phyloP scores from a whole-genome alignment of 2,888 invertebrate genomes.

The Zeuzera pyrina region DNA sequence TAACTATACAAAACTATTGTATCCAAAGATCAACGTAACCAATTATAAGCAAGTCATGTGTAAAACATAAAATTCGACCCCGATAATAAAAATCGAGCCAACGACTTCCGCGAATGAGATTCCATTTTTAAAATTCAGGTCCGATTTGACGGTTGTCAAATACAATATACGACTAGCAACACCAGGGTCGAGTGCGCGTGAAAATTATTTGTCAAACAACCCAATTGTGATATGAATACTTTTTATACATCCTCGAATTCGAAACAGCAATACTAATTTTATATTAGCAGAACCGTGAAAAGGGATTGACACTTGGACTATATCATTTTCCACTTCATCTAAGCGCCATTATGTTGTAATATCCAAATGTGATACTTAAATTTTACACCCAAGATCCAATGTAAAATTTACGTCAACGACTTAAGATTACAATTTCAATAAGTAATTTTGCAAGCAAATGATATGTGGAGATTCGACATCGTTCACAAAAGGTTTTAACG shows the following conservation, averaged over 20 bases:
- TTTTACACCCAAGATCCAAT: not conserved
- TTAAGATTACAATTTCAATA: not conserved
- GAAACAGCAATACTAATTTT: constrained; percentile 56
- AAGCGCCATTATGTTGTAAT: constrained; percentile 44
- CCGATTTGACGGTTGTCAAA: constrained; percentile 31
- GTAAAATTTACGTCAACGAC: not conserved
- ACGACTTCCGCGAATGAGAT: constrained; percentile 33
- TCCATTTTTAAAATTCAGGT: constrained; percentile 10
- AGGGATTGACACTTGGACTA: constrained; percentile 60
- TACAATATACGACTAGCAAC: too few species aligned
- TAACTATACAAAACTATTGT: too few species aligned
- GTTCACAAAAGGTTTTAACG: constrained; percentile 35
- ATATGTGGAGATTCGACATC: not conserved
- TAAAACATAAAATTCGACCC: constrained; percentile 36
- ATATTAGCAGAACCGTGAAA: constrained; percentile 60
- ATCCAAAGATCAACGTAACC: constrained; percentile 36
- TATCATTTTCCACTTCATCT: constrained; percentile 70
- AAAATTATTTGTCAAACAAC: constrained; percentile 39
- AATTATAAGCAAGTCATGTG: constrained; percentile 50
- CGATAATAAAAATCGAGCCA: constrained; percentile 14
- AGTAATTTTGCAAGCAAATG: not conserved
- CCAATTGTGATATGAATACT: too few species aligned
- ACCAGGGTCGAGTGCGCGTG: constrained; percentile 30
- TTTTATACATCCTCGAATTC: too few species aligned
- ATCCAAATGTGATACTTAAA: constrained; percentile 3